These are phyloP conservation scores for Coccyzus lansbergi DNA, from an alignment of 2,797 vertebrate species.

Conservation along the genomic window DNA sequence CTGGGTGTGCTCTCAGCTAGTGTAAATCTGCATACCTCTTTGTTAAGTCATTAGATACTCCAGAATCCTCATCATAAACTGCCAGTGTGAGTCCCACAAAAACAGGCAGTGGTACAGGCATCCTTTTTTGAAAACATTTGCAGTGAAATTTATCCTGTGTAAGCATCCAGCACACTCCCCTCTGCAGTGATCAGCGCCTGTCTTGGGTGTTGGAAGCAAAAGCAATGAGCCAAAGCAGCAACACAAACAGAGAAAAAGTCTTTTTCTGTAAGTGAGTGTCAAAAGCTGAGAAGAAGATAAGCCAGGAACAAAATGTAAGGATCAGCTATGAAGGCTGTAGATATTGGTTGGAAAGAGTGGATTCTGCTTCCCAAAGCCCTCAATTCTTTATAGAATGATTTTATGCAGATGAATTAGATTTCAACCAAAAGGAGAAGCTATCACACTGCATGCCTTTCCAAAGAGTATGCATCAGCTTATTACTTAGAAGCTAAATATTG, in stretches of 20 bases:
- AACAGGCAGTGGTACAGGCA: background rate
- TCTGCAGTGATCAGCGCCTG: background rate
- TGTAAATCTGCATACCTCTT: background rate
- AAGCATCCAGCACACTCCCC: background rate
- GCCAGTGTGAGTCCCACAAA: background rate
- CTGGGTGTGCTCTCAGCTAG: background rate
- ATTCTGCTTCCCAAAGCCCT: background rate
- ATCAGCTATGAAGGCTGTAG: background rate
- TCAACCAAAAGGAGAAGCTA: constrained; percentile 21
- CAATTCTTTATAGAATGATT: background rate
- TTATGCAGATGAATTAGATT: constrained; percentile 29
- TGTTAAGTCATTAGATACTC: background rate
- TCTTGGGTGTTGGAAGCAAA: background rate
- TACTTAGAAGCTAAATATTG: constrained; percentile 55
- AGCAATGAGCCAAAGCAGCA: background rate
- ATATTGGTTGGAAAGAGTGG: background rate
- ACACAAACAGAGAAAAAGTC: background rate
- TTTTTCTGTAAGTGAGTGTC: background rate
- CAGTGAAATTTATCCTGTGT: background rate
- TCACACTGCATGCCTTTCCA: background rate
- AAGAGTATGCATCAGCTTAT: background rate
- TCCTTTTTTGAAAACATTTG: background rate
- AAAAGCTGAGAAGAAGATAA: background rate
- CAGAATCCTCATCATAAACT: background rate
- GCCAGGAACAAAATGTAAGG: background rate